Evolutionary conservation across 2,888 invertebrate species (phyloP).

Genomic region (Asteroscopus sphinx): DNA sequence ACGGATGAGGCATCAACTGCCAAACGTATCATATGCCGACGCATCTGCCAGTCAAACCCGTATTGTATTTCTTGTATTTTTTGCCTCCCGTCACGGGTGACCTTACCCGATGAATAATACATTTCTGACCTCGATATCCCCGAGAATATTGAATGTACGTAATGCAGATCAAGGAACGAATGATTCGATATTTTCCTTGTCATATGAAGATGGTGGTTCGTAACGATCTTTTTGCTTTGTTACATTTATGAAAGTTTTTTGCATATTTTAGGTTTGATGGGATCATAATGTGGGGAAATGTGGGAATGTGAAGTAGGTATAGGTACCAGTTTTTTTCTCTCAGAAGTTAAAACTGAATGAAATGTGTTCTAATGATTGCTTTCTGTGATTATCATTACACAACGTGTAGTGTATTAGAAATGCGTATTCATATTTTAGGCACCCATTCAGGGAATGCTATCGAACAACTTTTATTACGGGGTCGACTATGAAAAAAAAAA

Average conservation of each 20-base stretch:
- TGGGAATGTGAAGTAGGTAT: not conserved
- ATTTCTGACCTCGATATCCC: slow-evolving; percentile 62
- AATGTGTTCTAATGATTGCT: no score
- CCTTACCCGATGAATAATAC: slow-evolving; percentile 67
- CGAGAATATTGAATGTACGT: slow-evolving; percentile 54
- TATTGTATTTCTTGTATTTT: slow-evolving; percentile 59
- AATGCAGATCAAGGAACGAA: slow-evolving; percentile 51
- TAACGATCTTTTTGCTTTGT: slow-evolving; percentile 53
- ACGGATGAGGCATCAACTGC: slow-evolving; percentile 9
- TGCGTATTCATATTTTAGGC: no score
- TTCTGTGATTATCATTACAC: no score
- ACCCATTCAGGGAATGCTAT: no score
- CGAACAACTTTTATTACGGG: no score
- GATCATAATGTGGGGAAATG: not conserved
- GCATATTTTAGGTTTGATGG: not conserved
- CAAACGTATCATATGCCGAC: slow-evolving; percentile 33
- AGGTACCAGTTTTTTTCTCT: no score
- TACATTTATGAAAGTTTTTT: slow-evolving; percentile 23
- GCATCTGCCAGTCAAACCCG: slow-evolving; percentile 38
- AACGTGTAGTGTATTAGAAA: no score
- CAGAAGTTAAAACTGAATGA: no score
- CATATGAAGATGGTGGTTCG: slow-evolving; percentile 37
- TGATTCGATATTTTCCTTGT: slow-evolving; percentile 55
- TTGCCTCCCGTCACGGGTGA: slow-evolving; percentile 57
- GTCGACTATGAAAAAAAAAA: no score